These are phyloP conservation scores for Hemiscyllium ocellatum DNA, from an alignment of 2,113 vertebrate genomes.

Conservation along the genomic window DNA sequence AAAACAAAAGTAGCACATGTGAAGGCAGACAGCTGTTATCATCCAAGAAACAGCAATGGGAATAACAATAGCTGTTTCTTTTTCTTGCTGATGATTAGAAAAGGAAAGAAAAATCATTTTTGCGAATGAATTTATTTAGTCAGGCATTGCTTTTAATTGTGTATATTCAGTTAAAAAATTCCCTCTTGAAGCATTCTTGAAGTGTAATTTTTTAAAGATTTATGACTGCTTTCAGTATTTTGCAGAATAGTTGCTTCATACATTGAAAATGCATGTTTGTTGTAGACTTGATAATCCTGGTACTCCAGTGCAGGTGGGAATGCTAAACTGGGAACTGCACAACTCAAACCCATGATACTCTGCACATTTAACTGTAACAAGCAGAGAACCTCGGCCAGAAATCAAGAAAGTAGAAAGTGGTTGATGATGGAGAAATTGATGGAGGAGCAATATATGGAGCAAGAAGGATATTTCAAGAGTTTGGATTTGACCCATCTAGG, in stretches of 20 bases:
- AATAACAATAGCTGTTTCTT: constrained; percentile 3
- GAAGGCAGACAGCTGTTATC: constrained; percentile 13
- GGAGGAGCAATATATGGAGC: not conserved
- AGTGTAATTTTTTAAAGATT: not conserved
- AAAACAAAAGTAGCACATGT: not conserved
- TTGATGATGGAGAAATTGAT: not conserved
- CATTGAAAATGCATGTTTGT: not conserved
- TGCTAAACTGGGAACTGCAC: not conserved
- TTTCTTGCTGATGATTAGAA: not conserved
- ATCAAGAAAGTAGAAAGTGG: not conserved
- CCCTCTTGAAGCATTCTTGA: not conserved
- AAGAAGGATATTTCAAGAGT: not conserved
- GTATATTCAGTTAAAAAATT: not conserved
- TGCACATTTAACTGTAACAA: not conserved
- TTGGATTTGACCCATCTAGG: not conserved
- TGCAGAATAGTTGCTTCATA: not conserved
- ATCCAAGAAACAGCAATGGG: not conserved
- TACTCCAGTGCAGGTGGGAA: not conserved
- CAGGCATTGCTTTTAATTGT: not conserved
- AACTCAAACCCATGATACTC: not conserved
- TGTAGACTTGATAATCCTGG: not conserved
- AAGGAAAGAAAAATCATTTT: not conserved
- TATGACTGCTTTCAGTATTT: not conserved
- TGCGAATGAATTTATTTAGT: not conserved
- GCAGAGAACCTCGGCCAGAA: not conserved